Evolutionary conservation across 2,888 invertebrate species (phyloP).

Genomic region (Eupithecia inturbata): DNA sequence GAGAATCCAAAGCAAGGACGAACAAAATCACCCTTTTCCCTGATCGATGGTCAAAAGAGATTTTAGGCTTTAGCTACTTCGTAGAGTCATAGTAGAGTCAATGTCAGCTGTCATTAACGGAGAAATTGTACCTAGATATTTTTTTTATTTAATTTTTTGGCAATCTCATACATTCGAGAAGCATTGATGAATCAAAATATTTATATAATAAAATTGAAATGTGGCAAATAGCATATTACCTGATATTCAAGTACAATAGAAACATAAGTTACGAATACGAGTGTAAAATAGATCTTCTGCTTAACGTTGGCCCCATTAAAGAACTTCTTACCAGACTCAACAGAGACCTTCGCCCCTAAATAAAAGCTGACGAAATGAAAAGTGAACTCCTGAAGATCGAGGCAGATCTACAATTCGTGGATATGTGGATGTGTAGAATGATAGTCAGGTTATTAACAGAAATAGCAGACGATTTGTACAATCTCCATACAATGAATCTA

Average conservation of each 20-base stretch:
- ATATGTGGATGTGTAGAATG: conserved; percentile 77
- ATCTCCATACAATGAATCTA: conserved; percentile 69
- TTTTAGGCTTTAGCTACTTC: not conserved
- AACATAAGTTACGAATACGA: conserved; percentile 75
- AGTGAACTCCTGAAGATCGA: conserved; percentile 23
- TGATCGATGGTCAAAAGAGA: not conserved
- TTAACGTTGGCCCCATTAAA: conserved; percentile 68
- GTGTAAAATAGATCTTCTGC: conserved; percentile 74
- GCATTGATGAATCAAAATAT: conserved; percentile 22
- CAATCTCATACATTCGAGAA: conserved; percentile 2
- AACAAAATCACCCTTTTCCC: not conserved
- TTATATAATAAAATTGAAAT: conserved; percentile 57
- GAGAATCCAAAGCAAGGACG: not conserved
- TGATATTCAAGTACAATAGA: conserved; percentile 69
- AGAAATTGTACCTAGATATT: not conserved
- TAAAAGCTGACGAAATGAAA: conserved; percentile 47
- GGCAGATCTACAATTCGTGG: conserved; percentile 36
- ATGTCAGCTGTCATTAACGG: conserved; percentile 11
- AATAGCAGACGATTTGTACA: conserved; percentile 66
- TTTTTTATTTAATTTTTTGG: conserved; percentile 14
- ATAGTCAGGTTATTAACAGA: conserved; percentile 67
- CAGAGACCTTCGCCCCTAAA: conserved; percentile 49
- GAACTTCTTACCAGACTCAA: conserved; percentile 63
- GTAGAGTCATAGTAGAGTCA: not conserved
- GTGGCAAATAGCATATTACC: conserved; percentile 80